Base-by-base conservation (phyloP, 2,797 vertebrate species). In the Labroides dimidiatus region DNA sequence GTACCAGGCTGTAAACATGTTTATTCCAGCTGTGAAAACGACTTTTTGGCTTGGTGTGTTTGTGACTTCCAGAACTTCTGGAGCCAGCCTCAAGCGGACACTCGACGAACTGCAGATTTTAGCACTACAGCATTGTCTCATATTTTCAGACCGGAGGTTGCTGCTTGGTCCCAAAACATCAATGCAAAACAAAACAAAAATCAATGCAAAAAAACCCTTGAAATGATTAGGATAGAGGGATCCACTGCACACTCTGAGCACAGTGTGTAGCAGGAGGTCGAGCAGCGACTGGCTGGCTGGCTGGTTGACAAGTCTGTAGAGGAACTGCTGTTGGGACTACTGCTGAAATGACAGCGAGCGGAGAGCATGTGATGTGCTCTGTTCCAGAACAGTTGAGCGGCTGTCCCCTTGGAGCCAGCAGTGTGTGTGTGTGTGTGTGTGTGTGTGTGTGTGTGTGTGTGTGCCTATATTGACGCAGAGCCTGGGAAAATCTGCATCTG, bases 401-500 rank as follows among this genome's bases (percentile, higher is more conserved):
- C 58, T 65, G 64, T 94, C 94, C 93, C 93, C 91, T 69, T 27
- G 84, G 67, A 86, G 55, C 59, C 67, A 64, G 44, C 56, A 20
- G 55, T 48, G 64, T 66, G 69, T 48, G 76, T 53, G 65, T 44
- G 76, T 56, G 52, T 63, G 64, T 69, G 61, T 39, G 64, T 55
- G 54, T 57, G 33, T 49, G 41, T 44, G 48, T 60, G 55, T 49
- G 44, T 49, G 47, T 49, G 63, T 43, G 56, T 53, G 55, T 64
- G 42, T 61, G 20, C 24, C 50, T 78, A 16, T 81, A 80, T 93
- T 93, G 93, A 94, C 72, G 30, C 0, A 51, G 82, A 84, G 91
- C 91, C 72, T 89, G 90, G 95, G 91, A 96, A 94, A 96, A 92
- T 92, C 86, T 91, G 92, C 96, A 97, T 96, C 96, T 98, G 96